phyloP scores from a whole-genome alignment of 2,113 vertebrate species.

The Platichthys flesus region DNA sequence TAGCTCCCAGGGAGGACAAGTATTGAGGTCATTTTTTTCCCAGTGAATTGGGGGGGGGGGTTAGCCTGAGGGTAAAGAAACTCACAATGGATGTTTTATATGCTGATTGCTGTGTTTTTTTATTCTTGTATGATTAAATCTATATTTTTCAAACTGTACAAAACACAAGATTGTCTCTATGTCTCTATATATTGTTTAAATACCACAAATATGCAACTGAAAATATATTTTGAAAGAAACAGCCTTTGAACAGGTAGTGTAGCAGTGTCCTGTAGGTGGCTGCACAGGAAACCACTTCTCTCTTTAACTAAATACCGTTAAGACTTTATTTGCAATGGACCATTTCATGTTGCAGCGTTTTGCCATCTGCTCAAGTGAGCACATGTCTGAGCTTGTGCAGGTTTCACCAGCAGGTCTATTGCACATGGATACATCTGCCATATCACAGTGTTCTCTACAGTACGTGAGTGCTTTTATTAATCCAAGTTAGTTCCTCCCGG shows the following conservation, averaged over 20 bases:
- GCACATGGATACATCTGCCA: neutral
- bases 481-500: neutral
- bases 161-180: too few relatives aligned
- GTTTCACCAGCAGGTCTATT: neutral
- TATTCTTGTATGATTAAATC: too few relatives aligned
- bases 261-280: neutral
- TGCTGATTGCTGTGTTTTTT: neutral
- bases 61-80: neutral
- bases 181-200: too few relatives aligned
- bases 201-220: too few relatives aligned
- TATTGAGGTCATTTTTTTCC: neutral
- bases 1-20: neutral
- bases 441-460: neutral
- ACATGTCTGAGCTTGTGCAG: neutral
- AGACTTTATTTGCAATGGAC: neutral
- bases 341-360: neutral
- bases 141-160: too few relatives aligned
- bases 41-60: neutral
- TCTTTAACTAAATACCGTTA: neutral
- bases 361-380: neutral
- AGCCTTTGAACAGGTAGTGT: neutral
- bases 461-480: neutral
- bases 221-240: too few relatives aligned
- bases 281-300: too few relatives aligned
- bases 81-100: neutral